Evolutionary conservation across 37 sponge, comb jelly and placozoan genomes (phyloP).

Genomic region (Aplysina aerophoba): DNA sequence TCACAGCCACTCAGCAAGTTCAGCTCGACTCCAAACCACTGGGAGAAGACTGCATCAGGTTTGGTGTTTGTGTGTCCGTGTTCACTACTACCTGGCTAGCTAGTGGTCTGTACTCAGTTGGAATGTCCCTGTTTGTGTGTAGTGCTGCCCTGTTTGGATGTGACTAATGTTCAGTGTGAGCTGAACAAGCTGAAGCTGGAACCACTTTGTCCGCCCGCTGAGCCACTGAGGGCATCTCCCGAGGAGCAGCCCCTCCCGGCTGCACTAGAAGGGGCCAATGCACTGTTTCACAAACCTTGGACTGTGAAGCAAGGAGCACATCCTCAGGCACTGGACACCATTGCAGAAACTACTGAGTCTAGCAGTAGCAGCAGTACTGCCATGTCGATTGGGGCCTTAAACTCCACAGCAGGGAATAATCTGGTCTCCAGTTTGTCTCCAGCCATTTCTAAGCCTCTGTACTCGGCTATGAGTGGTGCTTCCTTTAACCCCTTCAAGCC

Average conservation of each 20-base stretch:
- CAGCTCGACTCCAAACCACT: constrained; percentile 19
- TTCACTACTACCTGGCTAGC: too few relatives aligned
- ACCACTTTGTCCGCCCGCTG: not conserved
- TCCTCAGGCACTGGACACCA: not conserved
- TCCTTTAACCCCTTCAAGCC: not conserved
- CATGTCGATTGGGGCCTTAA: not conserved
- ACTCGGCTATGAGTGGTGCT: not conserved
- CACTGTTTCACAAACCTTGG: not conserved
- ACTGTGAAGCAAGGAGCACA: not conserved
- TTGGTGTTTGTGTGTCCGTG: not conserved
- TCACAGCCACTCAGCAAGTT: not conserved
- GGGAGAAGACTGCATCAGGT: constrained; percentile 20
- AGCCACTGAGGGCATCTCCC: not conserved
- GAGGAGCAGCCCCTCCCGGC: not conserved
- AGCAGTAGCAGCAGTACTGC: not conserved
- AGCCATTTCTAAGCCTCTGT: not conserved
- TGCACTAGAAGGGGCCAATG: not conserved
- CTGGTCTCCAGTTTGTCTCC: not conserved
- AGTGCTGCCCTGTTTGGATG: constrained; percentile 16
- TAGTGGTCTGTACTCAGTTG: not conserved
- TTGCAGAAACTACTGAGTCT: not conserved
- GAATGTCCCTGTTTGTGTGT: not conserved
- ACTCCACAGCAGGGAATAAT: not conserved
- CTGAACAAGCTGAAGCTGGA: constrained; percentile 8
- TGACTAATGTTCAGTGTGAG: constrained; percentile 3